Evolutionary conservation across 2,113 vertebrate species (phyloP).

Genomic region (Fulmarus glacialis): DNA sequence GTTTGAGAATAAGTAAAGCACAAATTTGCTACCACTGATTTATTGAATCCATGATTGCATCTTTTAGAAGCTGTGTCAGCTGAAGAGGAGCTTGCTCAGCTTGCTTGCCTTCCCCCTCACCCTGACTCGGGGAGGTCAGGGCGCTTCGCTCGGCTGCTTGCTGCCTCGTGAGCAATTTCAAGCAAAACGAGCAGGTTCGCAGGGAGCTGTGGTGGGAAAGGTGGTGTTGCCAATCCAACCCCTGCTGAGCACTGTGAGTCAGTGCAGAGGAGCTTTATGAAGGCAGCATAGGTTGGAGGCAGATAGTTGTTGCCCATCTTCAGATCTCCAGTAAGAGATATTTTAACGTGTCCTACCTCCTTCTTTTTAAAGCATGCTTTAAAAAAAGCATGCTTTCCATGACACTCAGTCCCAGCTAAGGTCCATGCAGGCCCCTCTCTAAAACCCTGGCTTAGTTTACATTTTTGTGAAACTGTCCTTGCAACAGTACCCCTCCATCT

Average conservation of each 20-base stretch:
- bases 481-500: neutral
- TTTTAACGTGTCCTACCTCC: neutral
- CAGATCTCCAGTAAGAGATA: neutral
- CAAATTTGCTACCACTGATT: neutral
- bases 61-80: neutral
- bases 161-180: neutral
- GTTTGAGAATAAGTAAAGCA: neutral
- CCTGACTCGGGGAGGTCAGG: neutral
- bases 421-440: neutral
- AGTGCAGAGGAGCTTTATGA: neutral
- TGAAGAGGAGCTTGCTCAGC: neutral
- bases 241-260: neutral
- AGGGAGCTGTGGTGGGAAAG: neutral
- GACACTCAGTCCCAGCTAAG: neutral
- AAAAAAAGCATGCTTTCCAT: too few relatives aligned
- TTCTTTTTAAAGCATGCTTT: neutral
- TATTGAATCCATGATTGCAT: neutral
- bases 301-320: too few relatives aligned
- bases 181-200: rapidly evolving
- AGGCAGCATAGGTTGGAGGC: neutral
- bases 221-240: neutral
- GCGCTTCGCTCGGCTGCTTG: rapidly evolving
- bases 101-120: neutral
- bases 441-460: neutral
- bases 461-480: neutral